Base-by-base conservation (phyloP, 2,113 vertebrate species). In the Athene cunicularia region DNA sequence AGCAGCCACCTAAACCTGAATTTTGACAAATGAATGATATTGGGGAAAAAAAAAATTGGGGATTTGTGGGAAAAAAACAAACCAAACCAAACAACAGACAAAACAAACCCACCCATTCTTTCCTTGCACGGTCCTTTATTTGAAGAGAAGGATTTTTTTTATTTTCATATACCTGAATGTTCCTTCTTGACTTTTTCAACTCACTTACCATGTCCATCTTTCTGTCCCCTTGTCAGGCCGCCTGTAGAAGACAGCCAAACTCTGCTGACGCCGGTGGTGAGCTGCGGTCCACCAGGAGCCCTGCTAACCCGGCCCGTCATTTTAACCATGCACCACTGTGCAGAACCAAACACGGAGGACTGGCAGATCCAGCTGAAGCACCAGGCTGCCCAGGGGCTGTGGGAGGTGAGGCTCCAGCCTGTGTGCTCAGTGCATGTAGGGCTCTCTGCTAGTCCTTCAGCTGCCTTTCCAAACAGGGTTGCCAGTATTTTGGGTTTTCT, bases 291-390 rank as follows among this genome's bases (percentile, higher is more conserved):
- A 6, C 98, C 99, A 3, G 99, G 99, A 90, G 99, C 99, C 66
- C 96, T 99, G 83, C 95, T 99, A 56, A 99, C 99, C 28, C 98
- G 99, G 35, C 99, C 99, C 0, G 97, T 99, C 67, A 98, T 99
- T 95, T 93, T 99, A 88, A 99, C 99, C 72, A 98, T 99, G 97
- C 99, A 99, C 96, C 99, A 99, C 97, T 99, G 99, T 0, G 98
- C 99, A 14, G 99, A 99, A 66, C 98, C 98, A 2, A 98, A 98
- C 82, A 98, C 98, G 0, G 99, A 99, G 43, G 99, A 99, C 97
- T 99, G 99, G 99, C 98, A 99, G 93, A 99, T 99, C 77, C 99
- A 99, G 97, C 98, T 99, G 81, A 99, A 99, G 98, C 99, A 98
- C 96, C 99, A 99, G 76, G 95, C 98, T 67, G 87, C 97, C 33